phyloP scores from a whole-genome alignment of 2,888 invertebrate genomes.

The Pyrgus malvae region DNA sequence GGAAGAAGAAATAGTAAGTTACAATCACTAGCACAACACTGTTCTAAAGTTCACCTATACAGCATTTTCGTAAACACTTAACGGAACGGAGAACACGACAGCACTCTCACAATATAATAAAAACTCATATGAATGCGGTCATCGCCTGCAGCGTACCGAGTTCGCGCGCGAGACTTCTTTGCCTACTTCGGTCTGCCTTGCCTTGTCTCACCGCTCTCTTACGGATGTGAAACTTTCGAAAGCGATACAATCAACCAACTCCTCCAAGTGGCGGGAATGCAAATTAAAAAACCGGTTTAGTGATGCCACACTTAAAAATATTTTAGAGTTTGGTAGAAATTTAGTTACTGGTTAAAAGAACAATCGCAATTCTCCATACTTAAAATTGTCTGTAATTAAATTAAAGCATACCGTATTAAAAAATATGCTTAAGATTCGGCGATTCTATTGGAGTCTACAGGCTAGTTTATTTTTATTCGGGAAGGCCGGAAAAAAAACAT shows the following conservation, averaged over 20 bases:
- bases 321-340: slow-evolving; percentile 1
- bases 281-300: slow-evolving; percentile 70
- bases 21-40: slow-evolving; percentile 77
- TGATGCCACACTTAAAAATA: slow-evolving; percentile 44
- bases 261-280: slow-evolving; percentile 79
- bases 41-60: slow-evolving; percentile 69
- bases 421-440: too few relatives aligned
- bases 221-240: slow-evolving; percentile 82
- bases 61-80: slow-evolving; percentile 79
- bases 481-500: too few relatives aligned
- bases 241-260: slow-evolving; percentile 70
- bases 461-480: too few relatives aligned
- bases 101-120: slow-evolving; percentile 75
- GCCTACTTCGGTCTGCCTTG: slow-evolving; percentile 63
- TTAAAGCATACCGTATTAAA: too few relatives aligned
- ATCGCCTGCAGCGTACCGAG: slow-evolving; percentile 79
- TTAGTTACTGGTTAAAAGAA: too few relatives aligned
- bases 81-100: slow-evolving; percentile 73
- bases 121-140: slow-evolving; percentile 79
- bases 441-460: too few relatives aligned
- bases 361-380: too few relatives aligned
- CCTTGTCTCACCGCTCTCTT: slow-evolving; percentile 65
- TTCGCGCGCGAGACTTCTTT: slow-evolving; percentile 78
- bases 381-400: too few relatives aligned
- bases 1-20: slow-evolving; percentile 51